Evolutionary conservation across 2,113 vertebrate genomes (phyloP).

Genomic region (human (Homo sapiens)): DNA sequence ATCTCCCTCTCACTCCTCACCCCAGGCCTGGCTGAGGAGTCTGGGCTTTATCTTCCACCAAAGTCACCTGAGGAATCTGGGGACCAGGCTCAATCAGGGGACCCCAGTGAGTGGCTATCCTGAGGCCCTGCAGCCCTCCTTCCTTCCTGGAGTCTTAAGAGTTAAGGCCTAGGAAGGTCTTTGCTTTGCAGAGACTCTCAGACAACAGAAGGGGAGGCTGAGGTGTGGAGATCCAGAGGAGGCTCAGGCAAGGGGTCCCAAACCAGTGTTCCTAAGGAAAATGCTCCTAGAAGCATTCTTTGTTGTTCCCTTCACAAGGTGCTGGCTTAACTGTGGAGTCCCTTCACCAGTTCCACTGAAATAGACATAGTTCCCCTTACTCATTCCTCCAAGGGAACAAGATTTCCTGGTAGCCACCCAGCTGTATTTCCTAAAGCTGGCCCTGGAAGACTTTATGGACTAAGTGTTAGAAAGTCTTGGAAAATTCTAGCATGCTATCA

Average conservation of each 20-base stretch:
- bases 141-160: background rate
- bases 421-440: background rate
- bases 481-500: background rate
- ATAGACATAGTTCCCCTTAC: background rate
- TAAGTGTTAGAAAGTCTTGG: background rate
- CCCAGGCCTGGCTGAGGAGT: background rate
- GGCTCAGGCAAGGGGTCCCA: background rate
- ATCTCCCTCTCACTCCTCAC: background rate
- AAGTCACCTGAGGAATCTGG: background rate
- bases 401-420: background rate
- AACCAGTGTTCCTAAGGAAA: background rate
- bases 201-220: background rate
- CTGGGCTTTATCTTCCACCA: background rate
- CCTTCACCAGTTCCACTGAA: background rate
- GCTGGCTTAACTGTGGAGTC: background rate
- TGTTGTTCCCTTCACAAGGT: background rate
- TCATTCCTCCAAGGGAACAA: background rate
- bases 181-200: background rate
- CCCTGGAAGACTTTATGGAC: background rate
- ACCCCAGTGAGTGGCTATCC: background rate
- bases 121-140: background rate
- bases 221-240: background rate
- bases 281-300: background rate
- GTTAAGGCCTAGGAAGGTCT: background rate
- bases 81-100: background rate